Evolutionary conservation across 2,888 invertebrate species (phyloP).

Genomic region (Deilephila porcellus): DNA sequence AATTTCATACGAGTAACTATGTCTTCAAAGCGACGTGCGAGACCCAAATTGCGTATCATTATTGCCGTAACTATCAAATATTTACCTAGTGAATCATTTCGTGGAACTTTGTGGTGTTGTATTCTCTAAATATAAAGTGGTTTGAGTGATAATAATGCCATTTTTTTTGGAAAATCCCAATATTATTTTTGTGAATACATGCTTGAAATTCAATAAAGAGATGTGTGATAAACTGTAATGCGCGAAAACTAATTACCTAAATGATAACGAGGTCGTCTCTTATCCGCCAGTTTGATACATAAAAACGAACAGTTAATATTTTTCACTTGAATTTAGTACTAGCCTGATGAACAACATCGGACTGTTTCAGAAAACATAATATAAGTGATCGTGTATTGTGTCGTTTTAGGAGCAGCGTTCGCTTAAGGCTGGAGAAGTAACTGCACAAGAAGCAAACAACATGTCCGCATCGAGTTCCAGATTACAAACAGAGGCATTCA

Average conservation of each 20-base stretch:
- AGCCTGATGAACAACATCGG: background rate
- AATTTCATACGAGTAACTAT: conserved; percentile 63
- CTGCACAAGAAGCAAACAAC: conserved; percentile 94
- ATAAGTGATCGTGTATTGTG: conserved; percentile 36
- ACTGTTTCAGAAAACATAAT: background rate
- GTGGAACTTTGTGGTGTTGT: conserved; percentile 54
- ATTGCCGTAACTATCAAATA: conserved; percentile 78
- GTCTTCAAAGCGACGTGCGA: conserved; percentile 75
- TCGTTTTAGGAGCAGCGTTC: conserved; percentile 91
- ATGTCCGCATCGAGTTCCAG: conserved; percentile 93
- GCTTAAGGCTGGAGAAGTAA: conserved; percentile 92
- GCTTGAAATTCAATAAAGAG: background rate
- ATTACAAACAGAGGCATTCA: conserved; percentile 93
- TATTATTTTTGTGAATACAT: background rate
- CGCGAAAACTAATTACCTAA: conserved; percentile 26
- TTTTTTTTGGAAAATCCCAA: conserved; percentile 37
- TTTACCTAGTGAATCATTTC: conserved; percentile 69
- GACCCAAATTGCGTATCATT: conserved; percentile 77
- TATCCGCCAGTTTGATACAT: conserved; percentile 4
- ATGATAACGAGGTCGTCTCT: conserved; percentile 36
- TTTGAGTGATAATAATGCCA: conserved; percentile 63
- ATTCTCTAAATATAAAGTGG: conserved; percentile 55
- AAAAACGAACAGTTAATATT: background rate
- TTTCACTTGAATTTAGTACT: background rate
- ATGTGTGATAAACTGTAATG: background rate